Evolutionary conservation across 2,113 vertebrate species (phyloP), one percentile per base, ranked within the genome.

Genomic region (Emydura subglobosa): DNA sequence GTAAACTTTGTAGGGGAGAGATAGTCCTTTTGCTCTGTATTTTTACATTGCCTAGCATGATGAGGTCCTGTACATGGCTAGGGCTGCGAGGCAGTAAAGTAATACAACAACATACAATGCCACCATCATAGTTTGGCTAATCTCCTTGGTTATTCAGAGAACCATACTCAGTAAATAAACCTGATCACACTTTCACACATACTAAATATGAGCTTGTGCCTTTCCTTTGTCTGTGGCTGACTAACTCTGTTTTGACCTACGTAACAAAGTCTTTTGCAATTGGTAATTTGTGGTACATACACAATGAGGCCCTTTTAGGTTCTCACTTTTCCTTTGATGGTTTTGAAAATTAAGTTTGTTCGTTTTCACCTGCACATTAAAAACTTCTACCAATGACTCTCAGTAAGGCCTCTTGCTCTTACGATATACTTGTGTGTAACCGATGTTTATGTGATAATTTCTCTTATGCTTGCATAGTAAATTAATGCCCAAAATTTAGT

Each of bases 321-420:
- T 24, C 87, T 49, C 81, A 61, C 78, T 72, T 11, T 13, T 10
- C 5, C 57, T 7, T 74, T 2, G 82, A n/a, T 1, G 51, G 85
- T 59, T 88, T 78, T 55, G 42, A 59, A 95, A 93, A 90, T 10
- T 50, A 68, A 90, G 79, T 16, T 81, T 44, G 54, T 79, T 82
- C 65, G 42, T 76, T 84, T 1, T 1, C 42, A 82, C 68, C 42
- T 80, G 49, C 49, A 59, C 7, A 17, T 85, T 50, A 24, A 6
- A 90, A 24, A 14, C 5, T 27, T 84, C 44, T 49, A 83, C 39
- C 72, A 74, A 74, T 24, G 42, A 22, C 39, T 42, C 68, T 74
- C 39, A 42, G 22, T 42, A 74, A 74, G 31, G 22, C 22, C 42
- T 44, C 39, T 42, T 76, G 24, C 10, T 76, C 22, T 44, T 14